Evolutionary conservation across 2,888 invertebrate genomes (phyloP).

Genomic region (Fabriciana adippe): DNA sequence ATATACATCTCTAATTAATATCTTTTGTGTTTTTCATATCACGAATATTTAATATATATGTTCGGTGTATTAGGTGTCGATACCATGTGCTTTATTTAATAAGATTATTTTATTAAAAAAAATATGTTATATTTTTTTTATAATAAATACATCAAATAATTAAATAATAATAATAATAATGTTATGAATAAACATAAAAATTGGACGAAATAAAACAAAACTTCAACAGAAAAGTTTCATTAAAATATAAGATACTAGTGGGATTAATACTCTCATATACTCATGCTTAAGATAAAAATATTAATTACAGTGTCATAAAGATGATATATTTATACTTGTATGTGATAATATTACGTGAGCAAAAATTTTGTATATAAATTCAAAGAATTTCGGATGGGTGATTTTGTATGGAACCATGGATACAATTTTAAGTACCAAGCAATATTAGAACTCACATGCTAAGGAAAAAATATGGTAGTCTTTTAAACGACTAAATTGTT

Average conservation of each 20-base stretch:
- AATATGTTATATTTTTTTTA: constrained; percentile 17
- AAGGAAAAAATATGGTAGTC: constrained; percentile 26
- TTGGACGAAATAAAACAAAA: constrained; percentile 21
- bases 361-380: constrained; percentile 29
- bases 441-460: constrained; percentile 41
- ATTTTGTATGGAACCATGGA: constrained; percentile 27
- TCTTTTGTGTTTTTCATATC: no score
- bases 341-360: constrained; percentile 35
- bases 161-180: constrained; percentile 27
- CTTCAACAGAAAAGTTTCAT: constrained; percentile 19
- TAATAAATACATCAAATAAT: constrained; percentile 21
- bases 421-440: constrained; percentile 37
- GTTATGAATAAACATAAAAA: constrained; percentile 23
- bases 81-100: neutral
- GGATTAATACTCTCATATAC: constrained; percentile 37
- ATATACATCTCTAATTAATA: no score
- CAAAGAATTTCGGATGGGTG: constrained; percentile 29
- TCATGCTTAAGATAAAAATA: constrained; percentile 37
- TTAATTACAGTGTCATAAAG: constrained; percentile 33
- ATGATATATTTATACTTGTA: constrained; percentile 31
- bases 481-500: constrained; percentile 17
- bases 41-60: no score
- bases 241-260: constrained; percentile 26
- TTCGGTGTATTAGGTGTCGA: neutral
- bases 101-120: neutral